Evolutionary conservation across 2,113 vertebrate species (phyloP), one percentile per base, ranked within the genome.

Genomic region (Columba janthina): DNA sequence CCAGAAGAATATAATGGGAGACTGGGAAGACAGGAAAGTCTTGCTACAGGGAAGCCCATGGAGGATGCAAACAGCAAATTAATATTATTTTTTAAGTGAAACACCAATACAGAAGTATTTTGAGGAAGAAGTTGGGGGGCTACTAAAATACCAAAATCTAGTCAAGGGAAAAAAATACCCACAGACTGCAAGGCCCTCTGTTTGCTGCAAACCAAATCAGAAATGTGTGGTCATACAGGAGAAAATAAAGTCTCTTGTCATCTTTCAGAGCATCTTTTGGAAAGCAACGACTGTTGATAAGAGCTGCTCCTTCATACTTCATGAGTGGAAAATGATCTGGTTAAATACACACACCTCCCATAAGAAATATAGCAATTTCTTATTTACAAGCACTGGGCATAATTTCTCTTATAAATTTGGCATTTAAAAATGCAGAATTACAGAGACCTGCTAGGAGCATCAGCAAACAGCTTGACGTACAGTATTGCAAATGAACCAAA

Each of bases 401-500:
- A 84, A 95, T 75, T 86, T 94, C 36, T 89, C 53, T 69, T 86
- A 89, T 31, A 88, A 93, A 94, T 74, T 25, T 77, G 25, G 22
- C 50, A 12, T 90, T 85, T 62, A 92, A 61, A 85, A 73, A 85
- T 61, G 72, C 10, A 89, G 66, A 96, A 90, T 90, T 58, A 65
- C 66, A 85, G 40, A 85, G 44, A 75, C 73, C 79, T 95, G 78
- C 48, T 66, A 90, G 56, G 48, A 75, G 84, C 53, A 65, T 56
- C 61, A 96, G 82, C n/a, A 40, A 96, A 56, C 71, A 95, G 58
- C 54, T 42, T 93, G 90, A 92, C 44, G 78, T 93, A 71, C 7
- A 84, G 17, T 81, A 86, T 88, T 80, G 53, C 78, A 94, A 40
- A 78, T 34, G 64, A 94, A 96, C 75, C 70, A 86, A 97, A 97